Conservation (phyloP, 2,888 invertebrate genomes). For the Conops quadrifasciatus region DNA sequence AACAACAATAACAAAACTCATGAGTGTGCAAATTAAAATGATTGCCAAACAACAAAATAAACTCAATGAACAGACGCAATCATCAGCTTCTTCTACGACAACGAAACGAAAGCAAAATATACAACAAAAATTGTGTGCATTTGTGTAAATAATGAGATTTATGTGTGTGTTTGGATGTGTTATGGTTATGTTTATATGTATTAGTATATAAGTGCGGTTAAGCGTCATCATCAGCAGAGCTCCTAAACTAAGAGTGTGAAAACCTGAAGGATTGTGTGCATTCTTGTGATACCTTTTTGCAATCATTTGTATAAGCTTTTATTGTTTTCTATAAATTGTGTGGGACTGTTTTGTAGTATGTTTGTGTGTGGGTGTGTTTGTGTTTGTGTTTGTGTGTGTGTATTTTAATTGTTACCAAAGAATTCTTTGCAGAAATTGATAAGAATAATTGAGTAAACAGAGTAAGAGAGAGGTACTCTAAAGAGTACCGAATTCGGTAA, state of each 20-base stretch:
- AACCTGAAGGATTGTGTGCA: constrained; percentile 27
- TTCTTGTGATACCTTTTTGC: too few relatives aligned
- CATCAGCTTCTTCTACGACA: too few relatives aligned
- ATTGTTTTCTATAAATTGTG: too few relatives aligned
- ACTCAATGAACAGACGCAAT: neutral
- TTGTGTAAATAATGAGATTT: neutral
- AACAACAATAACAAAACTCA: neutral
- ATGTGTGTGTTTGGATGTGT: too few relatives aligned
- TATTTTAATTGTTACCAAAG: neutral
- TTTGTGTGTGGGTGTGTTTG: constrained; percentile 17
- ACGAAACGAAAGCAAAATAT: constrained; percentile 19
- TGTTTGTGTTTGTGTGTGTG: constrained; percentile 8
- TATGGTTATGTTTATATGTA: neutral
- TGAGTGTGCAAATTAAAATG: constrained; percentile 48
- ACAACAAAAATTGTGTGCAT: constrained; percentile 8
- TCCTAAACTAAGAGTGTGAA: constrained; percentile 24
- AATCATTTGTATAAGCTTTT: too few relatives aligned
- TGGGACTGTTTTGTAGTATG: too few relatives aligned
- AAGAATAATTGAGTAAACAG: constrained; percentile 14
- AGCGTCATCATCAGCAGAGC: constrained; percentile 13
- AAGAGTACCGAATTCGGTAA: too few relatives aligned
- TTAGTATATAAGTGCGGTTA: neutral
- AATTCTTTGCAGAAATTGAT: neutral
- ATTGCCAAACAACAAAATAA: constrained; percentile 40
- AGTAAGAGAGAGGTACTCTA: too few relatives aligned